Evolutionary conservation across 2,797 vertebrate genomes (phyloP).

Genomic region (Remorina albescens): DNA sequence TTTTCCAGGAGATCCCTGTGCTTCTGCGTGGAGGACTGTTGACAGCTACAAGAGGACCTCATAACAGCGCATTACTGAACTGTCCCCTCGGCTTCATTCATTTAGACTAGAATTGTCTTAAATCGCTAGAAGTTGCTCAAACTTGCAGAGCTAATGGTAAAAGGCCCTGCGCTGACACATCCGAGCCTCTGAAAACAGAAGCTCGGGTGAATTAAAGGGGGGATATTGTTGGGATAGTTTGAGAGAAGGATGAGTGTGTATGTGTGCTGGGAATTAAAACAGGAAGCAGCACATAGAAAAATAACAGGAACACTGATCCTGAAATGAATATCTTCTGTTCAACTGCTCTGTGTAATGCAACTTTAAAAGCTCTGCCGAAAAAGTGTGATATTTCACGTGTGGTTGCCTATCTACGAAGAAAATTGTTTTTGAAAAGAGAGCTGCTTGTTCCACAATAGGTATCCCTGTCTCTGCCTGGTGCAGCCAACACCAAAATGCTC

Average conservation of each 20-base stretch:
- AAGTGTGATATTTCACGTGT: slow-evolving; percentile 27
- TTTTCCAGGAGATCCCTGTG: neutral
- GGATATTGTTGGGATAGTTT: slow-evolving; percentile 6
- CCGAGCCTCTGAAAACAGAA: neutral
- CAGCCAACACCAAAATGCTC: slow-evolving; percentile 37
- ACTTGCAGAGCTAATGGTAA: neutral
- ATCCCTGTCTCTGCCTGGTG: slow-evolving; percentile 2
- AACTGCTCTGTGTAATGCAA: slow-evolving; percentile 22
- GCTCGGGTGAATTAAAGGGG: neutral
- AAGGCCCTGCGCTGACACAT: neutral
- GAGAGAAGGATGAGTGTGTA: neutral
- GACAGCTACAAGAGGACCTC: neutral
- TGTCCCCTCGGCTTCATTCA: neutral
- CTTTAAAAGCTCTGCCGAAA: slow-evolving; percentile 23
- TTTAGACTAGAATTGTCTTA: neutral
- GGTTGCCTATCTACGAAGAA: slow-evolving; percentile 26
- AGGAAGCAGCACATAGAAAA: slow-evolving; percentile 1
- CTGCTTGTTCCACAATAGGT: neutral
- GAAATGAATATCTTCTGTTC: slow-evolving; percentile 20
- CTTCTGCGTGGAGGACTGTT: neutral
- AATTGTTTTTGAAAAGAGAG: slow-evolving; percentile 29
- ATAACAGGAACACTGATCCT: slow-evolving; percentile 13
- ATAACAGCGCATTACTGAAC: neutral
- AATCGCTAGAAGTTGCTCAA: neutral
- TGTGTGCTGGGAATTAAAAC: slow-evolving; percentile 6